Conservation (phyloP, 2,888 invertebrate genomes). For the Troilus luridus region DNA sequence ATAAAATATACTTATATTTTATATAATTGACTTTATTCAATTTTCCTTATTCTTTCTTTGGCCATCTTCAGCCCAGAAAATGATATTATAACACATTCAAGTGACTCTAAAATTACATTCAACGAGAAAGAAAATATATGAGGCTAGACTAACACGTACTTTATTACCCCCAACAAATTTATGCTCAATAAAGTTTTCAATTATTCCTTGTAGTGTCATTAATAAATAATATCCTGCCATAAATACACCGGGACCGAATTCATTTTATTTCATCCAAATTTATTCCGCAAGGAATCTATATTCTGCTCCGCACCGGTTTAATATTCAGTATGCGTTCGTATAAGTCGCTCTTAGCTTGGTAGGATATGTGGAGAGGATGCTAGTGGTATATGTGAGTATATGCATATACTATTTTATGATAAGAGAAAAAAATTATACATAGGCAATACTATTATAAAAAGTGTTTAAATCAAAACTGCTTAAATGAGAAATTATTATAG, state of each 20-base stretch:
- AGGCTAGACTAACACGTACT: neutral
- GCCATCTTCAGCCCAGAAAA: neutral
- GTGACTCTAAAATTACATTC: neutral
- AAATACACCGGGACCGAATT: neutral
- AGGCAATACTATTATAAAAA: neutral
- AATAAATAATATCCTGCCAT: constrained; percentile 35
- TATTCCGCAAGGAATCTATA: constrained; percentile 12
- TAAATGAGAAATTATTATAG: too few relatives aligned
- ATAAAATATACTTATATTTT: too few relatives aligned
- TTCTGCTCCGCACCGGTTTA: neutral
- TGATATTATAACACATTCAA: neutral
- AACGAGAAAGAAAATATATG: neutral
- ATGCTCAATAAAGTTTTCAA: constrained; percentile 45
- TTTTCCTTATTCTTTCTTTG: too few relatives aligned
- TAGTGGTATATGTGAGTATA: neutral
- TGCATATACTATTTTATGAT: neutral
- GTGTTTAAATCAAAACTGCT: too few relatives aligned
- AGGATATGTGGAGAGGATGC: neutral
- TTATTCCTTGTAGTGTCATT: neutral
- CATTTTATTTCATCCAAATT: constrained; percentile 26
- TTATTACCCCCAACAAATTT: neutral
- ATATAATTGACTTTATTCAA: too few relatives aligned
- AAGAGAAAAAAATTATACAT: neutral
- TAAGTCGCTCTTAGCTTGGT: neutral
- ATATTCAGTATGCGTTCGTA: neutral